These are phyloP conservation scores for Paramuricea clavata DNA, from an alignment of 92 coral and sea anemone species.

Conservation along the genomic window DNA sequence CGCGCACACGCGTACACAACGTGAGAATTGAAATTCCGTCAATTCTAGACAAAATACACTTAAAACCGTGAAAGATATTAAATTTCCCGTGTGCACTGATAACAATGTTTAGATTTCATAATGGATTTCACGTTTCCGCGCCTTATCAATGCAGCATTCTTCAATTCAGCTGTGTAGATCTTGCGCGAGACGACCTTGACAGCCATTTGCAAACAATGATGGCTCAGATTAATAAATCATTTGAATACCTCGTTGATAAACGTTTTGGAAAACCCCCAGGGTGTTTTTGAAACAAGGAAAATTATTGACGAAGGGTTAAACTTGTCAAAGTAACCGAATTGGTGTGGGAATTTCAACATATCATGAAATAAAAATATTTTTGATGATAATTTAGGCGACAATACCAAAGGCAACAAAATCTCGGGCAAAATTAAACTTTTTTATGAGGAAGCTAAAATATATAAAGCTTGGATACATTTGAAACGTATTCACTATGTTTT, in stretches of 20 bases:
- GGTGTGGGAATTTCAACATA: too few relatives aligned
- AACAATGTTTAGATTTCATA: slow-evolving; percentile 12
- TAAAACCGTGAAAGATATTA: neutral
- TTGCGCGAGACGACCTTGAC: slow-evolving; percentile 22
- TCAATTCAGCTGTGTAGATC: neutral
- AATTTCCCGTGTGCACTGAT: slow-evolving; percentile 18
- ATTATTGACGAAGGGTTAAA: neutral
- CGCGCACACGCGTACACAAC: neutral
- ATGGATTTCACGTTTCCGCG: neutral
- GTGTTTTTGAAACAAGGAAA: neutral
- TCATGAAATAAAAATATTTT: too few relatives aligned
- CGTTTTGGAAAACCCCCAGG: neutral
- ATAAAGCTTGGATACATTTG: too few relatives aligned
- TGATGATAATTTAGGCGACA: too few relatives aligned
- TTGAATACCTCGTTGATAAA: neutral
- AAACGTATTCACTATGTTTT: too few relatives aligned
- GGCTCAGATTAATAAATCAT: slow-evolving; percentile 25
- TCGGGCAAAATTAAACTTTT: too few relatives aligned
- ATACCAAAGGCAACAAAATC: too few relatives aligned
- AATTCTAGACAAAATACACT: slow-evolving; percentile 17
- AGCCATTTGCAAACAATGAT: slow-evolving; percentile 4
- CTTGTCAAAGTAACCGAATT: too few relatives aligned
- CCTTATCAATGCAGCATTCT: slow-evolving; percentile 7
- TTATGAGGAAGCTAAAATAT: too few relatives aligned
- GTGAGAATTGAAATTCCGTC: neutral